phyloP scores from a whole-genome alignment of 2,888 invertebrate species.

The Alsophila aescularia region DNA sequence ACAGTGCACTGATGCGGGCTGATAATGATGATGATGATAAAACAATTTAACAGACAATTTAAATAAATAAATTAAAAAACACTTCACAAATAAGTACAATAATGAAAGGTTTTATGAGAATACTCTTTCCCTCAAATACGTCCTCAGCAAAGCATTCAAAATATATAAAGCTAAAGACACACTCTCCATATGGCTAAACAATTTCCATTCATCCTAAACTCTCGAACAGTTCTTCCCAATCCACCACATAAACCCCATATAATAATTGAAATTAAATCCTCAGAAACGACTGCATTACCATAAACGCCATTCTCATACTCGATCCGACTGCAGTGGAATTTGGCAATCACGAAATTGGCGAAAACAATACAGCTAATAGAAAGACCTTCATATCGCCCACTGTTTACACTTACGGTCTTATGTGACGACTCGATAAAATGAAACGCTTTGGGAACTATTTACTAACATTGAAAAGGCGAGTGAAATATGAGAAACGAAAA shows the following conservation, averaged over 20 bases:
- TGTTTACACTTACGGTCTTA: constrained; percentile 24
- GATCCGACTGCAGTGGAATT: constrained; percentile 24
- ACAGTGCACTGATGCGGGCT: too few species aligned
- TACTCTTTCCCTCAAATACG: too few species aligned
- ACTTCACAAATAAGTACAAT: too few species aligned
- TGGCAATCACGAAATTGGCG: constrained; percentile 33
- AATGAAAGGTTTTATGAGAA: too few species aligned
- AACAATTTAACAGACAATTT: too few species aligned
- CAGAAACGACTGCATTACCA: constrained; percentile 1
- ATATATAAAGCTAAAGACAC: neutral
- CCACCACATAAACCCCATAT: constrained; percentile 1
- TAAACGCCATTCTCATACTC: constrained; percentile 13
- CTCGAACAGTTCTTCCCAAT: neutral
- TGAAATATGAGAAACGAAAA: neutral
- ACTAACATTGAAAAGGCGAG: neutral
- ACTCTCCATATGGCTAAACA: neutral
- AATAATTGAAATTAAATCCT: constrained; percentile 22
- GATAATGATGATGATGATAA: too few species aligned
- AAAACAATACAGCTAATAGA: constrained; percentile 35
- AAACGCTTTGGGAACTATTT: constrained; percentile 8
- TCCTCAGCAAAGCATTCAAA: too few species aligned
- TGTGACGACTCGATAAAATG: constrained; percentile 35
- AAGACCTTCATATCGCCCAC: constrained; percentile 21
- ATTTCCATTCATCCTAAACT: neutral
- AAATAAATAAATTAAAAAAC: too few species aligned